These are phyloP conservation scores for Ephialtes manifestator DNA, from an alignment of 2,888 invertebrate genomes.

Conservation along the genomic window DNA sequence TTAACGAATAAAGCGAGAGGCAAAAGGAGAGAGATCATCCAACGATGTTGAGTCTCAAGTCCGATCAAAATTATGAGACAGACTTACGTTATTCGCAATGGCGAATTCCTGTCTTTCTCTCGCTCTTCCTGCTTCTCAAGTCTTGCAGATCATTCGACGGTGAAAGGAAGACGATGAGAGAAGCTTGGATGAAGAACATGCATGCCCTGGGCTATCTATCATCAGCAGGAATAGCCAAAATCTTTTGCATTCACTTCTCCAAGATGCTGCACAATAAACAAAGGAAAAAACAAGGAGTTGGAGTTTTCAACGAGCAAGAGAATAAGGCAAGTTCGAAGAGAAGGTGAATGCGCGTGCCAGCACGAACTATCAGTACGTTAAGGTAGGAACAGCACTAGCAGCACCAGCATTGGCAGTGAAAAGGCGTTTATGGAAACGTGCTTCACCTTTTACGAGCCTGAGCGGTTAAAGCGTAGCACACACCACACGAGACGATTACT, in stretches of 20 bases:
- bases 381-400: constrained; percentile 69
- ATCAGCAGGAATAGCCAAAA: constrained; percentile 5
- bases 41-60: background rate
- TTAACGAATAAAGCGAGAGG: constrained; percentile 65
- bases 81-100: constrained; percentile 22
- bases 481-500: constrained; percentile 78
- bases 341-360: constrained; percentile 32
- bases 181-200: background rate
- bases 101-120: background rate
- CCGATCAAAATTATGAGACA: constrained; percentile 14
- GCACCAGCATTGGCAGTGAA: constrained; percentile 82
- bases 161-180: constrained; percentile 9
- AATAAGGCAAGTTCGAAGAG: constrained; percentile 8
- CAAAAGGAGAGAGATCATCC: background rate
- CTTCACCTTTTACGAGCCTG: constrained; percentile 80
- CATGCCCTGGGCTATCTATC: background rate
- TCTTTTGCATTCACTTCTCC: constrained; percentile 10
- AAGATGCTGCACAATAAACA: background rate
- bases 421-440: constrained; percentile 82
- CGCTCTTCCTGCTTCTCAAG: background rate
- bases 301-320: background rate
- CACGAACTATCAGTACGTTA: background rate
- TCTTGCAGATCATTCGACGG: background rate
- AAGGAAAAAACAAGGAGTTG: background rate
- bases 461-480: constrained; percentile 62